Conservation (phyloP, 1,140 invertebrate genomes). For the Hestina assimilis region DNA sequence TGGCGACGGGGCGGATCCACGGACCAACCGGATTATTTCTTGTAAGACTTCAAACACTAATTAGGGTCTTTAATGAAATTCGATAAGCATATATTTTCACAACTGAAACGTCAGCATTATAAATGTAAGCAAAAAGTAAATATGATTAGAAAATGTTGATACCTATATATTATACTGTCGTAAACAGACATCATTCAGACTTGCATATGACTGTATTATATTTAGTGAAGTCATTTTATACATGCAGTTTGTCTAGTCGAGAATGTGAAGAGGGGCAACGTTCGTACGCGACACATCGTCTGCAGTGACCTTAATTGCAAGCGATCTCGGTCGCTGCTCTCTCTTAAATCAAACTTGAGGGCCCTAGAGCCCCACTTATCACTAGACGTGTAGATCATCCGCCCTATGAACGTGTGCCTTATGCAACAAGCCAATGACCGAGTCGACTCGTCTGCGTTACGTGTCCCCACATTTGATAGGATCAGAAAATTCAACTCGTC, state of each 20-base stretch:
- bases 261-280: slow-evolving; percentile 43
- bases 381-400: slow-evolving; percentile 44
- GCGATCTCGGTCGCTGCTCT: slow-evolving; percentile 69
- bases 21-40: slow-evolving; percentile 29
- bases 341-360: slow-evolving; percentile 74
- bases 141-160: too few relatives aligned
- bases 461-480: slow-evolving; percentile 28
- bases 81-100: slow-evolving; percentile 22
- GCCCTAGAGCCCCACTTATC: slow-evolving; percentile 71
- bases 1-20: slow-evolving; percentile 54
- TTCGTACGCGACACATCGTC: slow-evolving; percentile 53
- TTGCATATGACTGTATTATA: too few relatives aligned
- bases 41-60: slow-evolving; percentile 27
- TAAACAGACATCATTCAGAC: neutral
- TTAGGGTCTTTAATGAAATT: slow-evolving; percentile 31
- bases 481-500: slow-evolving; percentile 35
- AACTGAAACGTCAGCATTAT: neutral
- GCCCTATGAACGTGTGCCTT: slow-evolving; percentile 56
- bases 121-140: too few relatives aligned
- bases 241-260: slow-evolving; percentile 28
- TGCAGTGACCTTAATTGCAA: slow-evolving; percentile 70
- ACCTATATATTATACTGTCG: neutral
- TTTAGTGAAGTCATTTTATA: slow-evolving; percentile 11
- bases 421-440: slow-evolving; percentile 70
- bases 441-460: slow-evolving; percentile 43